Evolutionary conservation across 2,797 vertebrate species (phyloP).

Genomic region (Rhabdomys pumilio): DNA sequence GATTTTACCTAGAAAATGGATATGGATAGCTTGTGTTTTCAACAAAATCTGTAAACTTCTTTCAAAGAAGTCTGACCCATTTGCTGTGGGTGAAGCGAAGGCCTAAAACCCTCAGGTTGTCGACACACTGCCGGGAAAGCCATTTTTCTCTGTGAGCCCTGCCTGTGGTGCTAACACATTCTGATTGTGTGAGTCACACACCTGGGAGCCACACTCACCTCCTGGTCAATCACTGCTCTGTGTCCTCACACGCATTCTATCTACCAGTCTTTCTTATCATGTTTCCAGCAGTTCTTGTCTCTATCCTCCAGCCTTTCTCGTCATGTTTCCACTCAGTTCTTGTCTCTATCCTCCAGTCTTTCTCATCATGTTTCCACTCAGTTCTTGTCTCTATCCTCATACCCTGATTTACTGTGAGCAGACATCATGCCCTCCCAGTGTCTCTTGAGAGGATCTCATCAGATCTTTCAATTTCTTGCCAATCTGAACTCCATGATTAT

Average conservation of each 20-base stretch:
- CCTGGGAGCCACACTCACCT: neutral
- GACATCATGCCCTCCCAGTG: neutral
- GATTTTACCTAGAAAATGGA: neutral
- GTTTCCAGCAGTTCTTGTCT: neutral
- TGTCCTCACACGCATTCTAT: neutral
- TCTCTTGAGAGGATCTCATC: neutral
- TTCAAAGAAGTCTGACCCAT: neutral
- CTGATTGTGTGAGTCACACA: neutral
- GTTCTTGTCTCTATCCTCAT: neutral
- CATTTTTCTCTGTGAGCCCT: neutral
- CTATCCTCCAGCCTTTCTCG: neutral
- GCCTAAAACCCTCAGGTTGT: neutral
- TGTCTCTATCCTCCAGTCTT: neutral
- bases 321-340: neutral
- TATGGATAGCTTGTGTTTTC: neutral
- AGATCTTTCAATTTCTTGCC: neutral
- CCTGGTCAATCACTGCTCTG: neutral
- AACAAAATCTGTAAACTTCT: neutral
- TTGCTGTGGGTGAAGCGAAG: neutral
- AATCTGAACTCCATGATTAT: neutral
- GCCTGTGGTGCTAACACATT: neutral
- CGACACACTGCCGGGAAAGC: neutral
- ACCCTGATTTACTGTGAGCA: neutral
- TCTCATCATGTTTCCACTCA: neutral
- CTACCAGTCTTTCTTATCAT: neutral